Evolutionary conservation across 1,140 invertebrate genomes (phyloP).

Genomic region (Drosophila kikkawai): DNA sequence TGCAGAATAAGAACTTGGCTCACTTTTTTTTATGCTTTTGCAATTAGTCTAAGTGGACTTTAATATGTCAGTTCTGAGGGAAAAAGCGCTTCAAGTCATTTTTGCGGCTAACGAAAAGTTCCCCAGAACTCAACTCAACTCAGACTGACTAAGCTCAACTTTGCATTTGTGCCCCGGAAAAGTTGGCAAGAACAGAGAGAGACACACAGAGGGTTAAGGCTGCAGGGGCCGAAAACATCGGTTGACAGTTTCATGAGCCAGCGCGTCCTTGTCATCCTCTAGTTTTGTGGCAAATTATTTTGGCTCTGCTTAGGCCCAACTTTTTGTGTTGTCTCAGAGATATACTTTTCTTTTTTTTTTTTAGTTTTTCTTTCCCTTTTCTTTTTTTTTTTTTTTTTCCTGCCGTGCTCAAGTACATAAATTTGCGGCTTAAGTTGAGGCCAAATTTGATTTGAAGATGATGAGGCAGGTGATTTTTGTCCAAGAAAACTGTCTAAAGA

Average conservation of each 20-base stretch:
- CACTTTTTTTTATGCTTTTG: slow-evolving; percentile 48
- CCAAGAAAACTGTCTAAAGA: neutral
- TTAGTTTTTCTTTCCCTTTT: slow-evolving; percentile 31
- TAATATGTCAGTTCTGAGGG: slow-evolving; percentile 68
- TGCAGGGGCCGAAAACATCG: slow-evolving; percentile 17
- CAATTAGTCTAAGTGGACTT: slow-evolving; percentile 80
- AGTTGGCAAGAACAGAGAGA: slow-evolving; percentile 23
- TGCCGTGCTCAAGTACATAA: slow-evolving; percentile 27
- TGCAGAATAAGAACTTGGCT: slow-evolving; percentile 4
- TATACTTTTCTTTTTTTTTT: slow-evolving; percentile 4
- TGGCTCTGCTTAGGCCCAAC: slow-evolving; percentile 46
- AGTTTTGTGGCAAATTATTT: slow-evolving; percentile 58
- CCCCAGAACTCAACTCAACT: slow-evolving; percentile 44
- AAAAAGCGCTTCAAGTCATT: slow-evolving; percentile 74
- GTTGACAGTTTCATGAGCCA: slow-evolving; percentile 56
- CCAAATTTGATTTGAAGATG: slow-evolving; percentile 36
- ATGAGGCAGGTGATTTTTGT: slow-evolving; percentile 21
- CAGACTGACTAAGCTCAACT: slow-evolving; percentile 52
- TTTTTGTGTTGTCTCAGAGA: slow-evolving; percentile 56
- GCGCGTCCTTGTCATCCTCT: slow-evolving; percentile 46
- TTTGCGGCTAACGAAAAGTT: slow-evolving; percentile 72
- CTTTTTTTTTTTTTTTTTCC: neutral
- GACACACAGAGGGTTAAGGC: slow-evolving; percentile 8
- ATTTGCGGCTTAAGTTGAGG: slow-evolving; percentile 26
- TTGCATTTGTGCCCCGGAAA: slow-evolving; percentile 67